Evolutionary conservation across 2,797 vertebrate genomes (phyloP), one percentile per base, ranked within the genome.

Genomic region (Acipenser transmontanus): DNA sequence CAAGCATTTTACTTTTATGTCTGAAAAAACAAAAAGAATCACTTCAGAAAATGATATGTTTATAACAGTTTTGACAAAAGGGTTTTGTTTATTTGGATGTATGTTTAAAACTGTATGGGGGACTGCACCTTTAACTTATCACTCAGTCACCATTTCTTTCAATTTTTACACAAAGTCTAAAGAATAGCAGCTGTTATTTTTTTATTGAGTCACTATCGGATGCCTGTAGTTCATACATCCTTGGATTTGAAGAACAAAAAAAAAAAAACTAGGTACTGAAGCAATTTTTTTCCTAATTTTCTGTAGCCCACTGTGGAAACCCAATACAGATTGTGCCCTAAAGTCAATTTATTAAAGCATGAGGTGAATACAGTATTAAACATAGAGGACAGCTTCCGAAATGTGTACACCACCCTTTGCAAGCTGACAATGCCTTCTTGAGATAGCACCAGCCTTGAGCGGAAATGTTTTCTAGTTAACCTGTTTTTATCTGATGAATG

Each of bases 391-490:
- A 68, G 71, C 69, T 50, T 72, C 68, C 68, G 62, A 74, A 76
- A 83, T 82, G 77, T 67, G 71, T 72, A 70, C 64, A 69, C 62
- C 71, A 73, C 69, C 72, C 68, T 7, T 73, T 68, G 61, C 71
- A 71, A 74, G 76, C 76, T 75, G 67, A 64, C 4, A 82, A 86
- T 87, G 81, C 73, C 77, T 76, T 80, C 76, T 71, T 64, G 66
- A 64, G 81, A 86, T 84, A 77, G 20, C 72, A 65, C 65, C 50
- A 71, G 50, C 56, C 61, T 13, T n/a, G 66, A 56, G 71, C 56
- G 64, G 77, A 84, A 84, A 81, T 70, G 57, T 80, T 78, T 77
- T 77, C 72, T 74, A 74, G 75, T 85, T 86, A 86, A 86, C 83
- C 73, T 72, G 70, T 74, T 74, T 34, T 69, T 77, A 72, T 82